These are phyloP conservation scores for Chironomus tentans DNA, from an alignment of 2,888 invertebrate species.

Conservation along the genomic window DNA sequence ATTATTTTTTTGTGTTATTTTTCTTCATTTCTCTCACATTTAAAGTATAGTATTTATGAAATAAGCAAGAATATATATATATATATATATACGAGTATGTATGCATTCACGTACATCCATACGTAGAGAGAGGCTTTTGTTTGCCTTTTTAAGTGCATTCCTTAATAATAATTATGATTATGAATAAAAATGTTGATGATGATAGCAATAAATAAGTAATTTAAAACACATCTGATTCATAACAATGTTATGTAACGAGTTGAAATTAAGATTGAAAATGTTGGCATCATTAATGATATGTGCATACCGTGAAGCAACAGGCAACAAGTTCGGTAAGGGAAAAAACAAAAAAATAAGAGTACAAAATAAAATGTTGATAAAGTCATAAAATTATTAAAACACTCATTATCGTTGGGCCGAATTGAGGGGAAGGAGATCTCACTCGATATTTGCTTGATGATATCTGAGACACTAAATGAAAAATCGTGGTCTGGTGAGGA, in stretches of 20 bases:
- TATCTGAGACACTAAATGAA: background rate
- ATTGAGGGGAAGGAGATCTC: background rate
- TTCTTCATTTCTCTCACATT: background rate
- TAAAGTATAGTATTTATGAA: background rate
- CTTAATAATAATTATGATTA: slow-evolving; percentile 18
- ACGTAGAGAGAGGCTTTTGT: background rate
- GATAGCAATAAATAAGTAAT: background rate
- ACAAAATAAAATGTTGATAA: background rate
- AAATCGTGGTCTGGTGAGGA: background rate
- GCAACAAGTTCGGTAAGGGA: background rate
- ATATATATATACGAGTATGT: background rate
- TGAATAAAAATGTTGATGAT: slow-evolving; percentile 10
- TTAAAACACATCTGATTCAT: slow-evolving; percentile 7
- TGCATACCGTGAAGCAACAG: background rate
- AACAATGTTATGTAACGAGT: background rate
- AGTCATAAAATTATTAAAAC: slow-evolving; percentile 12
- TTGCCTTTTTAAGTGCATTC: background rate
- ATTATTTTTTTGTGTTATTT: too few species aligned
- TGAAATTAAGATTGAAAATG: slow-evolving; percentile 11
- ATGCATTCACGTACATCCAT: background rate
- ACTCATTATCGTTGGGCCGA: background rate
- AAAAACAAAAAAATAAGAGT: background rate
- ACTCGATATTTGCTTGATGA: background rate
- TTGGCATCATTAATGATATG: slow-evolving; percentile 11
- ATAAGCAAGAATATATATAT: background rate